Base-by-base conservation (phyloP, 2,797 vertebrate species). In the Mormyrus proboscirostris region DNA sequence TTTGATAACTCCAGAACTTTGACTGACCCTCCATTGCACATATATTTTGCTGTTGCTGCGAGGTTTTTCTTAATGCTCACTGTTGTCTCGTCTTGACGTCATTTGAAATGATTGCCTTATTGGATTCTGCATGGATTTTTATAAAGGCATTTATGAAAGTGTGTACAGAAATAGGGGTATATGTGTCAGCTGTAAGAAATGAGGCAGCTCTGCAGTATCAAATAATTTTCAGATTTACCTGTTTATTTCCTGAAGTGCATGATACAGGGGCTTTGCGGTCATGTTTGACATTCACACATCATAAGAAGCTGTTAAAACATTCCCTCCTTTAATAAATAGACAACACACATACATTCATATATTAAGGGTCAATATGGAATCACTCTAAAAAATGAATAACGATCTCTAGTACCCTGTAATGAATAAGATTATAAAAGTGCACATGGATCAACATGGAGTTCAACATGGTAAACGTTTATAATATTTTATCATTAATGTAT, bases 261-360 rank as follows among this genome's bases (percentile, higher is more conserved):
- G 76, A 82, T 82, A 82, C 19, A 47, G 47, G 76, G 76, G 76
- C 19, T n/a, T 47, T 22, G 76, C 41, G 19, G 76, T 82, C 41
- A 82, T 82, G 76, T 82, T 82, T 82, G 76, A 76, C 76, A 47
- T 82, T 82, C 76, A 47, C 76, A 82, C 76, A 47, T 82, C 29
- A 22, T n/a, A 22, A 22, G 41, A 82, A 82, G 76, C 76, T 82
- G 76, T 47, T 82, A 82, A 82, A n/a, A 9, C 76, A 82, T 82
- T 47, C 16, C 22, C 76, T 82, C 19, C 76, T 82, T 82, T 82
- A 47, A 82, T 82, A 82, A 82, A 47, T 16, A 73, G 65, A 33
- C 65, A 79, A 79, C 38, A n/a, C 19, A 47, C 41, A 47, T 82
- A n/a, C 38, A 82, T 82, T n/a, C 47, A 47, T 82, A 47, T 82